Base-by-base conservation (phyloP, 2,113 vertebrate genomes). In the Capreolus pygargus region DNA sequence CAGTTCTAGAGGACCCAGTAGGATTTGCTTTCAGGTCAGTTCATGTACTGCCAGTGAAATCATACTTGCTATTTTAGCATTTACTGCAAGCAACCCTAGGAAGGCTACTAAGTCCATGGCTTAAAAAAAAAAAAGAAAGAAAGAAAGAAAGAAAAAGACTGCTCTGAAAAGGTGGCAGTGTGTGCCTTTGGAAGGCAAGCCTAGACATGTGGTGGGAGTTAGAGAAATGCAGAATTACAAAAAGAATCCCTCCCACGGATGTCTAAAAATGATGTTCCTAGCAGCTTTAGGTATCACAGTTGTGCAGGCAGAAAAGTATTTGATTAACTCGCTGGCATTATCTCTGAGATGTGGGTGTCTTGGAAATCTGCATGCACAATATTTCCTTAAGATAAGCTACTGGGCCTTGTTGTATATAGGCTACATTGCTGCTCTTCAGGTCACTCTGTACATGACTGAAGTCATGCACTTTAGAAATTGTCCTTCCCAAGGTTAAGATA, bases 271-370 rank as follows among this genome's bases (percentile, higher is more conserved):
- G 97, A 97, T 97, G 97, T 96, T 98, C 84, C 91, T 97, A 97
- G 95, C 98, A 98, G 96, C 98, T 97, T 98, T 98, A 97, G 96
- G 97, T 98, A 98, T 97, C 98, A 97, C 96, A 97, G 97, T 98
- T 97, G 96, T 98, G 94, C 98, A 98, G 97, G 97, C 97, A 98
- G 95, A 98, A 95, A 97, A 97, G 97, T 89, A 96, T 96, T 98
- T 98, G 96, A 98, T 98, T 97, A 98, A 94, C 84, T 97, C 97
- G 39, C 89, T 98, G 98, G 98, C 95, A 86, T 94, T 89, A 87
- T 96, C 97, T 98, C 85, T 5, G 92, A 76, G 92, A 36, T 97
- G 97, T 98, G 97, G 98, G 98, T 84, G 98, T 98, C 76, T 95
- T 94, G 81, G 95, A 96, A 98, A 97, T 95, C 96, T 94, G 87